A percentile compares a stretch with the other conserved stretches of the same genome.
phyloP scores from a whole-genome alignment of 2,113 vertebrate species.

The Carollia perspicillata region DNA sequence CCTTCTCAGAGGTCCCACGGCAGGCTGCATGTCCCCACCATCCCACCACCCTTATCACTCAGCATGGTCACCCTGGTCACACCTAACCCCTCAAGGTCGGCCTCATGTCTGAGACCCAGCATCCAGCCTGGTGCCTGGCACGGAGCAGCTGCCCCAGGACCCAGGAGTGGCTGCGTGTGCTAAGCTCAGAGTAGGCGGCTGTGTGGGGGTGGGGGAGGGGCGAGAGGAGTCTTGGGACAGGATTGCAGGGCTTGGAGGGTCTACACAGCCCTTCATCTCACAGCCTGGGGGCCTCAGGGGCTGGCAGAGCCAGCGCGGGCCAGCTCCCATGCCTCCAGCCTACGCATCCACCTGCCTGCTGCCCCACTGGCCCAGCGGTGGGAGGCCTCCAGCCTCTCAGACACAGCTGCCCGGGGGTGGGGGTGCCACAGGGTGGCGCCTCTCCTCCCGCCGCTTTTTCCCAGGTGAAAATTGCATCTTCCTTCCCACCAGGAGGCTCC shows the following conservation, averaged over 20 bases:
- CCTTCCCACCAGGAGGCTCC: conserved; percentile 40
- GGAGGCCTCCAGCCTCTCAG: background rate
- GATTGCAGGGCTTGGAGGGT: background rate
- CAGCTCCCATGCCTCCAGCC: background rate
- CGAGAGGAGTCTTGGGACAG: background rate
- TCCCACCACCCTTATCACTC: rapidly evolving
- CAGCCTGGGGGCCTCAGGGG: background rate
- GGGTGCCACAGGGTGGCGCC: background rate
- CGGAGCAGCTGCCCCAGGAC: background rate
- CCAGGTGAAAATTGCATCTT: conserved; percentile 62
- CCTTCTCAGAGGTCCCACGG: background rate
- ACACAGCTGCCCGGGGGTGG: background rate
- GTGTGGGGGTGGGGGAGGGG: too few species aligned
- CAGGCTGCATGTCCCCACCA: background rate
- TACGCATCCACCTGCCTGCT: rapidly evolving
- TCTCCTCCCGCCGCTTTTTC: background rate
- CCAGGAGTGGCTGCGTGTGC: background rate
- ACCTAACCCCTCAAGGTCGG: background rate
- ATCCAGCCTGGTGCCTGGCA: rapidly evolving
- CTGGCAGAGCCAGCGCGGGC: background rate
- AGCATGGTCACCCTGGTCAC: background rate
- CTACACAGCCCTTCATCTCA: background rate
- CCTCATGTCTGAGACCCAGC: background rate
- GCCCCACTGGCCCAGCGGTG: background rate
- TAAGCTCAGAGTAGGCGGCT: background rate